Base-by-base conservation (phyloP, 2,888 invertebrate species). In the Hirtodrosophila duncani region DNA sequence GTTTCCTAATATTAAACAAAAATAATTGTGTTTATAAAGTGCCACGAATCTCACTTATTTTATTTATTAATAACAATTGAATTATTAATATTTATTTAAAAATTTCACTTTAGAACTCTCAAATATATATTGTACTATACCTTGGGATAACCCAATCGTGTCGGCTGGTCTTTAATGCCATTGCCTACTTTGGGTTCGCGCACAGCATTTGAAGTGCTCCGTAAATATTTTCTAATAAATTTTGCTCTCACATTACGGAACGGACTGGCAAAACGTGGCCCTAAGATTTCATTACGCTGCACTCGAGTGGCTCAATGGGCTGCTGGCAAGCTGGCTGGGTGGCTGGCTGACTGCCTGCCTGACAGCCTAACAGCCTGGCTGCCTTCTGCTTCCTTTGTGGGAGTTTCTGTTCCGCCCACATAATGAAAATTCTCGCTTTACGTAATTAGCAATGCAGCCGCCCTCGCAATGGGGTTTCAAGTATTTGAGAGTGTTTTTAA, bases 191-290 rank as follows among this genome's bases (percentile, higher is more conserved):
- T 55, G 49, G 46, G 58, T 39, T 17, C 55, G 56, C 49, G 57
- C 63, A 58, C 61, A 53, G 34, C 52, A 57, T 68, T 62, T 78
- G 37, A 72, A 82, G 82, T 71, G 82, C 82, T 63, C 51, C 49
- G 75, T 60, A 82, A 82, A 82, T 75, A 82, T 72, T 81, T 79
- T 75, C 81, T 82, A 82, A 82, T 82, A 78, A 79, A 81, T 81
- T 82, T 69, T 49, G 55, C 41, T 34, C 58, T 63, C 58, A 67
- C 67, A 75, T 78, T 61, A 58, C 45, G 36, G 36, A 23, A 17
- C 26, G 37, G 7, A 48, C 23, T 21, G 21, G 29, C 43, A 31
- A 39, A 27, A 38, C 53, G 14, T 36, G 52, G 11, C 10, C 33
- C 64, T 38, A 64, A 67, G 77, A 72, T 71, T 81, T 80, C 80